These are phyloP conservation scores for Loriculus beryllinus DNA, from an alignment of 2,797 vertebrate genomes.

Conservation along the genomic window DNA sequence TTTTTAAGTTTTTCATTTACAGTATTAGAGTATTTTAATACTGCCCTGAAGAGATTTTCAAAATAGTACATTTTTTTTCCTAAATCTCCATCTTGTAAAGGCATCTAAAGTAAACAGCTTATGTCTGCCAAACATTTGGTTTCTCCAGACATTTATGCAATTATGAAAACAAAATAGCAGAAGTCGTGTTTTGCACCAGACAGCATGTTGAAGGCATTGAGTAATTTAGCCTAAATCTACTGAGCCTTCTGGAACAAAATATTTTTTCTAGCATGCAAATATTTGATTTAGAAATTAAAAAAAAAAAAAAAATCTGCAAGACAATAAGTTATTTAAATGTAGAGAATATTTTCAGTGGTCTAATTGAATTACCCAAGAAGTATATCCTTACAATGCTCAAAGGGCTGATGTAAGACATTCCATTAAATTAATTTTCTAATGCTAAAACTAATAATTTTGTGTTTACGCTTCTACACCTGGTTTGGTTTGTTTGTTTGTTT, in stretches of 20 bases:
- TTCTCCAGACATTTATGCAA: not conserved
- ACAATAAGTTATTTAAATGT: constrained; percentile 69
- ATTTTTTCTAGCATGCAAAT: constrained; percentile 66
- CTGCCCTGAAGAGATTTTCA: constrained; percentile 53
- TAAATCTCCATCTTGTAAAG: not conserved
- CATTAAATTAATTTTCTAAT: constrained; percentile 70
- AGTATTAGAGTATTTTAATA: constrained; percentile 52
- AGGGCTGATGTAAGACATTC: constrained; percentile 77
- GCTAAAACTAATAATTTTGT: constrained; percentile 70
- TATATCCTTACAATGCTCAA: constrained; percentile 77
- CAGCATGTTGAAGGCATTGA: constrained; percentile 71
- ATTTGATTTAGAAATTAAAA: constrained; percentile 40
- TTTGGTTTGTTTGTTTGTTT: constrained; percentile 43
- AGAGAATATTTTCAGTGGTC: constrained; percentile 54
- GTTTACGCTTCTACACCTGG: constrained; percentile 74
- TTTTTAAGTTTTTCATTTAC: constrained; percentile 32
- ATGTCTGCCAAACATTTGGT: not conserved
- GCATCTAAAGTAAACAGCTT: not conserved
- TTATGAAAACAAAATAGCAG: constrained; percentile 58
- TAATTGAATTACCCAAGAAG: constrained; percentile 68
- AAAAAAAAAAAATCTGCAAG: not conserved
- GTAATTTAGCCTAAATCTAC: constrained; percentile 68
- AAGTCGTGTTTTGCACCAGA: constrained; percentile 60
- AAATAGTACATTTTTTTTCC: not conserved
- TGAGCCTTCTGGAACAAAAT: constrained; percentile 68